Conservation (phyloP, 1,140 invertebrate species). For the Copidosoma floridanum region DNA sequence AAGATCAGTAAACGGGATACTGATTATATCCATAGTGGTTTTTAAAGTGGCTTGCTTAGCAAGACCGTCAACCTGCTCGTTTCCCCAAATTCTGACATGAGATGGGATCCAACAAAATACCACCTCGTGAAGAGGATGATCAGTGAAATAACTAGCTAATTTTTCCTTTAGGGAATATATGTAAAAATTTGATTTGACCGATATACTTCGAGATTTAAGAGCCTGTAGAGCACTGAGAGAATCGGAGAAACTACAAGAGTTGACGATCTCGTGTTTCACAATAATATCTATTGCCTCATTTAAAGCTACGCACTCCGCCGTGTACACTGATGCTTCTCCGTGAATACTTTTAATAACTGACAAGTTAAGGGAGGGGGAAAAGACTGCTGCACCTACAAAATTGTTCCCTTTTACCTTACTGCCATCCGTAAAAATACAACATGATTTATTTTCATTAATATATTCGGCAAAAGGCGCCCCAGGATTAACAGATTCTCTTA, state of each 20-base stretch:
- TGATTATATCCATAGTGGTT: no score
- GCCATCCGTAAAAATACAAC: not conserved
- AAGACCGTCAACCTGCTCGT: not conserved
- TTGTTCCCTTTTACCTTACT: not conserved
- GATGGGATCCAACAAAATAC: not conserved
- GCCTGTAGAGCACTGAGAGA: no score
- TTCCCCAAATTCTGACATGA: not conserved
- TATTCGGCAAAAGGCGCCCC: not conserved
- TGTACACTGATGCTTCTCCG: no score
- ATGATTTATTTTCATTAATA: not conserved
- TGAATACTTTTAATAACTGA: no score
- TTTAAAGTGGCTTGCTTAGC: no score
- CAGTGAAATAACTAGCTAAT: no score
- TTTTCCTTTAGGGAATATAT: no score
- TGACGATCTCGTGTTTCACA: not conserved
- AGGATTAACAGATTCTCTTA: not conserved
- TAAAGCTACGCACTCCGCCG: no score
- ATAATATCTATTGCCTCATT: no score
- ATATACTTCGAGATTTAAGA: not conserved
- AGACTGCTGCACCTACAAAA: not conserved
- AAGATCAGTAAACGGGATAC: no score
- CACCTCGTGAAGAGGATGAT: no score
- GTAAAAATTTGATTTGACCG: no score
- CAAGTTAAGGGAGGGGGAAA: not conserved
- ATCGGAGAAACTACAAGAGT: not conserved